Conservation (phyloP, 1,140 invertebrate species). For the Branchinecta lynchi region DNA sequence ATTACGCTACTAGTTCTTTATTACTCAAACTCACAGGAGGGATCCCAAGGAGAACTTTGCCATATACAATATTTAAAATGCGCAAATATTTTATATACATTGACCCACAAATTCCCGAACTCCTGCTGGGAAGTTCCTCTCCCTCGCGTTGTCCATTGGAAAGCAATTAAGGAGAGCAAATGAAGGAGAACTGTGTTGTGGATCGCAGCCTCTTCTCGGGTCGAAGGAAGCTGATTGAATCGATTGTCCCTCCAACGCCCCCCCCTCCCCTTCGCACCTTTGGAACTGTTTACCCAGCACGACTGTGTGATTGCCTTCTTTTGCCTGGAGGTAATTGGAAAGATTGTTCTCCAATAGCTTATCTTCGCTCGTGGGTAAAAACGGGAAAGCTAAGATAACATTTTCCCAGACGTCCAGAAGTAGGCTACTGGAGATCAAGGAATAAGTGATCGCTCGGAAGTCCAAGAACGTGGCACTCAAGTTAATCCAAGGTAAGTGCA, state of each 20-base stretch:
- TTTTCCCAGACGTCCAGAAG: no score
- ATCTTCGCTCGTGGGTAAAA: background rate
- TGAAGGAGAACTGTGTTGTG: background rate
- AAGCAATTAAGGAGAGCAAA: constrained; percentile 7
- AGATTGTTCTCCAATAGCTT: background rate
- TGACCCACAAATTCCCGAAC: no score
- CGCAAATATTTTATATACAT: no score
- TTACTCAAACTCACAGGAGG: no score
- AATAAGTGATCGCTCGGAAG: background rate
- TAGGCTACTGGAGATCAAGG: no score
- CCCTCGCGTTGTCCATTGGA: background rate
- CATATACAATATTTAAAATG: no score
- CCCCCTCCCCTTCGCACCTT: background rate
- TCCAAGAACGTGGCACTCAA: constrained; percentile 1
- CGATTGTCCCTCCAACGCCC: background rate
- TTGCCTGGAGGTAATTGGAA: background rate
- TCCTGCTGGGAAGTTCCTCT: no score
- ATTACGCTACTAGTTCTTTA: no score
- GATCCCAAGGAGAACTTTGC: no score
- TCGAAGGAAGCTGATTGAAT: background rate
- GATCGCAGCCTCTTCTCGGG: background rate
- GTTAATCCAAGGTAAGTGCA: constrained; percentile 7
- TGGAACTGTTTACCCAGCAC: background rate
- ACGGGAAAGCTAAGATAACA: no score
- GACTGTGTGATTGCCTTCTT: constrained; percentile 3